A percentile compares a stretch with the other conserved stretches of the same genome.
Conservation (phyloP, 2,888 invertebrate genomes). For the Mactromeris polynyma region DNA sequence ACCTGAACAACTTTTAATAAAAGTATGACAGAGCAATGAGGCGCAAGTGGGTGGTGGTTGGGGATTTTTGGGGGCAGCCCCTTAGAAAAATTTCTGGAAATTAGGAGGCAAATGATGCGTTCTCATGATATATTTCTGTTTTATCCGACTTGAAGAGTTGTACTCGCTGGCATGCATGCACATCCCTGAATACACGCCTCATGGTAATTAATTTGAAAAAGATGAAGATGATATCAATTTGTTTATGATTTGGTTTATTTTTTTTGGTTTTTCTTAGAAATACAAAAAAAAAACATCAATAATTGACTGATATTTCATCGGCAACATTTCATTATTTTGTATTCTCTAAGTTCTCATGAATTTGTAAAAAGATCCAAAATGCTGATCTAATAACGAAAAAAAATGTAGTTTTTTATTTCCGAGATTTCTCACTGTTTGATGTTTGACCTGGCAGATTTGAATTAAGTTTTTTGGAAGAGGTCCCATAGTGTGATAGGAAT, state of each 20-base stretch:
- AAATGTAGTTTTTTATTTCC: not conserved
- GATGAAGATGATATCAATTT: not conserved
- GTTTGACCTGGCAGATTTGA: slow-evolving; percentile 1
- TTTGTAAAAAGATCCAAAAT: not conserved
- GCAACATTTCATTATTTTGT: not conserved
- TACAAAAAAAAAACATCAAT: not conserved
- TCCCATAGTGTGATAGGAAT: not conserved
- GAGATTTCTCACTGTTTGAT: not conserved
- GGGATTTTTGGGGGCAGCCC: no score
- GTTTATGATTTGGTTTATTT: not conserved
- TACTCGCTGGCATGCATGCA: no score
- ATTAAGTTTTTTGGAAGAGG: not conserved
- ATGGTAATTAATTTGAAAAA: no score
- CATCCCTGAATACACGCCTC: no score
- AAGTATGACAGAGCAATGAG: no score
- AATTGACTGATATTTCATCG: not conserved
- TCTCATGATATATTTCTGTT: no score
- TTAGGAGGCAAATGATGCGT: no score
- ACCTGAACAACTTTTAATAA: no score
- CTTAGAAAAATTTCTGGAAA: no score
- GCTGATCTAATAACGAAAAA: not conserved
- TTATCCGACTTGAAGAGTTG: no score
- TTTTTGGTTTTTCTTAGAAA: not conserved
- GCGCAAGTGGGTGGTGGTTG: no score
- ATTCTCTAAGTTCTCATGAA: not conserved